These are phyloP conservation scores for Hypotaenidia okinawae DNA, from an alignment of 2,797 vertebrate genomes.

Conservation along the genomic window DNA sequence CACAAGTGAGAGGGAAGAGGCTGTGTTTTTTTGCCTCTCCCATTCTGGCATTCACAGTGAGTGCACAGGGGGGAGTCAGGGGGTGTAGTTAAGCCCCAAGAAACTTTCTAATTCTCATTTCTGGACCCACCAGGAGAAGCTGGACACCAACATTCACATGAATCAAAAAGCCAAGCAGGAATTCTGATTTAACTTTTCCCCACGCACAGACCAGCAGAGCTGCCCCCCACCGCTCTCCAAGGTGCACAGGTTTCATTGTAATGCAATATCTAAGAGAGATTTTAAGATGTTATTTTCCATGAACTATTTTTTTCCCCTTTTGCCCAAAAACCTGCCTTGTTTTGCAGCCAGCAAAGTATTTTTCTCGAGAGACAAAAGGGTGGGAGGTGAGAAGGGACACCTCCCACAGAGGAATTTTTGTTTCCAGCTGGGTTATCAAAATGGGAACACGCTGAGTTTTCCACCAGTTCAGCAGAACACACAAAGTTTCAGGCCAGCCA, in stretches of 20 bases:
- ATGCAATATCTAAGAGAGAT: not conserved
- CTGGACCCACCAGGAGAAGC: not conserved
- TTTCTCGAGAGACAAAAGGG: not conserved
- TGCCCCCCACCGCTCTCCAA: not conserved
- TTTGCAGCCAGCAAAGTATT: conserved; percentile 39
- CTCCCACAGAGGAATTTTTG: not conserved
- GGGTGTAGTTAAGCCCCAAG: not conserved
- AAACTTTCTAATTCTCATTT: not conserved
- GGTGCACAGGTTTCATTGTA: not conserved
- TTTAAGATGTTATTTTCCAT: not conserved
- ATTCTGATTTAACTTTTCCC: not conserved
- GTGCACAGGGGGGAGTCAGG: not conserved
- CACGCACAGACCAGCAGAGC: not conserved
- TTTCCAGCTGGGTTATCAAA: conserved; percentile 27
- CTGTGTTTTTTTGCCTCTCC: too few relatives aligned
- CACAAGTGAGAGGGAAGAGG: not conserved
- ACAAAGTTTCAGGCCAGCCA: not conserved
- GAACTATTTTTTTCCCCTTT: not conserved
- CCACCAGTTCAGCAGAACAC: not conserved
- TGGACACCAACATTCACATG: not conserved
- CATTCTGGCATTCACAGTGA: not conserved
- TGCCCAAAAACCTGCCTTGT: conserved; percentile 4
- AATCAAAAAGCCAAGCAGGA: not conserved
- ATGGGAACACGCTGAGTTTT: not conserved
- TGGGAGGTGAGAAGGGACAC: conserved; percentile 31